phyloP scores from a whole-genome alignment of 2,113 vertebrate species.

The Plotosus lineatus region DNA sequence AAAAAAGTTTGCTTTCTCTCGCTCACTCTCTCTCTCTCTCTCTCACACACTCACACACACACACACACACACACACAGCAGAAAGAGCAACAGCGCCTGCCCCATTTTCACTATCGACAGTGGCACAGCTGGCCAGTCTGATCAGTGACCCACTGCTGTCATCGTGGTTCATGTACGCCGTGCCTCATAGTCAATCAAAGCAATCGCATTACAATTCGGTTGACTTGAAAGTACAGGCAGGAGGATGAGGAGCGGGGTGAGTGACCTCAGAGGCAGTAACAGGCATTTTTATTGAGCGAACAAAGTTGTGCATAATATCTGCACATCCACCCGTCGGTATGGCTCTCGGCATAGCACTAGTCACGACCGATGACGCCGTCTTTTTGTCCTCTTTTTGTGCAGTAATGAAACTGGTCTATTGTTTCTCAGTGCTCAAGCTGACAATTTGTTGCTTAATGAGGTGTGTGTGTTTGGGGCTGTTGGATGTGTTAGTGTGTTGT shows the following conservation, averaged over 20 bases:
- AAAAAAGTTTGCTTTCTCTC: too few species aligned
- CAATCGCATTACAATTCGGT: background rate
- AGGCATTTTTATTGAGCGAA: background rate
- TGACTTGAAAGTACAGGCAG: constrained; percentile 18
- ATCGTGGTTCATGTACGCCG: background rate
- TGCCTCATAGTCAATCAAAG: constrained; percentile 26
- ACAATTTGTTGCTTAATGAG: constrained; percentile 41
- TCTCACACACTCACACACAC: background rate
- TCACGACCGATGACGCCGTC: background rate
- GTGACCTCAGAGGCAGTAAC: background rate
- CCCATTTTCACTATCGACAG: background rate
- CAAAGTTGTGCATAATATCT: background rate
- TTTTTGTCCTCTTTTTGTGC: constrained; percentile 3
- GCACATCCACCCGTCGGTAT: background rate
- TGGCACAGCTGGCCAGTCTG: constrained; percentile 29
- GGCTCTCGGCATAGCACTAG: background rate
- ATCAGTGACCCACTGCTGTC: constrained; percentile 8
- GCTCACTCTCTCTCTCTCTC: too few species aligned
- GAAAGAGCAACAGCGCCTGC: background rate
- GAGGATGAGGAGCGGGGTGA: background rate
- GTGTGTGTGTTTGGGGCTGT: background rate
- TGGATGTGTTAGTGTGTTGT: background rate
- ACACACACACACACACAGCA: background rate
- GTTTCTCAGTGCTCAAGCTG: constrained; percentile 1
- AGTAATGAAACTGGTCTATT: constrained; percentile 25